Conservation (phyloP, 2,113 vertebrate species). For the Rallus limicola region DNA sequence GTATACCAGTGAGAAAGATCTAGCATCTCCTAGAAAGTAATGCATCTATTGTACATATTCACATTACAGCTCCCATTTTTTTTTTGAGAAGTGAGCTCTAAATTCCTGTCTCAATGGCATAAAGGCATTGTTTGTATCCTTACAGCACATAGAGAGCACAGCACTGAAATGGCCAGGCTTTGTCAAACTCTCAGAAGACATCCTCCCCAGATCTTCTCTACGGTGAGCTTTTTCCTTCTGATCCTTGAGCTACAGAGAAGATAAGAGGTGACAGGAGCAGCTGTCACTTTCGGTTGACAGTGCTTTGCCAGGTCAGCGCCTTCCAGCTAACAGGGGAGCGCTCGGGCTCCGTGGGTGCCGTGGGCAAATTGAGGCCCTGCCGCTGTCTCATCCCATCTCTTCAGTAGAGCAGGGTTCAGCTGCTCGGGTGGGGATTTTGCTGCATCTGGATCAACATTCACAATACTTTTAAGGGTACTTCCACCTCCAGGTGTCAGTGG, state of each 20-base stretch:
- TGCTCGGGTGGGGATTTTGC: background rate
- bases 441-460: background rate
- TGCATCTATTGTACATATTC: background rate
- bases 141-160: background rate
- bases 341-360: background rate
- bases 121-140: background rate
- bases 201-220: background rate
- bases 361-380: background rate
- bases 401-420: slow-evolving; percentile 15
- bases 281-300: slow-evolving; percentile 28
- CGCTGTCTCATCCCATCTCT: background rate
- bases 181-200: background rate
- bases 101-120: background rate
- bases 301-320: slow-evolving; percentile 31
- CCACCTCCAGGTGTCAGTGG: background rate
- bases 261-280: slow-evolving; percentile 13
- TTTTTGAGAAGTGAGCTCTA: background rate
- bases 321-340: background rate
- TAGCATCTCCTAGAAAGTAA: background rate
- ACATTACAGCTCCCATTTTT: background rate
- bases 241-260: slow-evolving; percentile 3
- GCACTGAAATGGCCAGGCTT: background rate
- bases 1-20: background rate
- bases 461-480: accelerated
- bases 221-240: background rate